Evolutionary conservation across 1,140 invertebrate species (phyloP).

Genomic region (Aphelinus atriplicis): DNA sequence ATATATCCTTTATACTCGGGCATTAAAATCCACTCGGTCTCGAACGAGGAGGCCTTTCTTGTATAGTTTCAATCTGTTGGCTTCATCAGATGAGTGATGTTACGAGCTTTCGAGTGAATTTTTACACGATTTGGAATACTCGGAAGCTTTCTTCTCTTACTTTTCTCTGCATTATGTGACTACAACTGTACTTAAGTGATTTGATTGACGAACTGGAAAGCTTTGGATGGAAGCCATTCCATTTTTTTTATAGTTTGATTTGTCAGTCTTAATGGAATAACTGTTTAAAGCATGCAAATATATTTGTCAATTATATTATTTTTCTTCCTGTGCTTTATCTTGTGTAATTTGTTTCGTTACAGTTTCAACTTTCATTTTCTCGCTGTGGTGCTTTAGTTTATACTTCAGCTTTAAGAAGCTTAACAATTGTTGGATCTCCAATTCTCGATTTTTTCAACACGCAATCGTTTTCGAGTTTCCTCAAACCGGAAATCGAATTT

Average conservation of each 20-base stretch:
- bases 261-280: constrained; percentile 50
- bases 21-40: not conserved
- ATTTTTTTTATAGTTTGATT: constrained; percentile 46
- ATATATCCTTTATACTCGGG: not conserved
- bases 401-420: not conserved
- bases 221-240: constrained; percentile 8
- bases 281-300: constrained; percentile 40
- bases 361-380: no score
- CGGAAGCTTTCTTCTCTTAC: constrained; percentile 19
- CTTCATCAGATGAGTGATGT: no score
- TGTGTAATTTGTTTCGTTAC: no score
- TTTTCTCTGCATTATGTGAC: constrained; percentile 21
- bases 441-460: not conserved
- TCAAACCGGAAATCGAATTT: constrained; percentile 8
- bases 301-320: not conserved
- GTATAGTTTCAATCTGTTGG: no score
- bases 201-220: constrained; percentile 36
- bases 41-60: not conserved
- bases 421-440: not conserved
- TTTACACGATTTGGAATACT: not conserved
- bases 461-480: not conserved
- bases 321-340: not conserved
- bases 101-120: no score
- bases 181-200: constrained; percentile 24
- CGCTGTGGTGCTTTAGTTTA: not conserved